Evolutionary conservation across 2,888 invertebrate species (phyloP).

Genomic region (Oligia fasciuncula): DNA sequence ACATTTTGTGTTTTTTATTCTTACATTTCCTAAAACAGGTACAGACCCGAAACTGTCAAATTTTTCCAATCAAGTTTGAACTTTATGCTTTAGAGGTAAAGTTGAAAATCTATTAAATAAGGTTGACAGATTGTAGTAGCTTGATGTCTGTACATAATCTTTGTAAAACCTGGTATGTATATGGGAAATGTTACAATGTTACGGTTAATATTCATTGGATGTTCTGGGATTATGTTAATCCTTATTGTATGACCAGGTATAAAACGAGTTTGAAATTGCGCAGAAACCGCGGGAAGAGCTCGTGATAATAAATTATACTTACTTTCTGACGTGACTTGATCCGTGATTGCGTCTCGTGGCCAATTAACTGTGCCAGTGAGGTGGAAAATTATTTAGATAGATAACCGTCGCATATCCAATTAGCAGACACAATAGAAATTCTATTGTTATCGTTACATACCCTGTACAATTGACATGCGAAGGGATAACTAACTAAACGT

Average conservation of each 20-base stretch:
- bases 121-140: too few species aligned
- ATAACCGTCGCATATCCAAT: background rate
- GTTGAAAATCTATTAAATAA: too few species aligned
- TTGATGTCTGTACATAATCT: background rate
- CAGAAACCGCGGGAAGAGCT: slow-evolving; percentile 16
- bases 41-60: too few species aligned
- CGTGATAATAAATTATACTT: slow-evolving; percentile 43
- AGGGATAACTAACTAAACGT: background rate
- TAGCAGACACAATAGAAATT: too few species aligned
- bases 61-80: too few species aligned
- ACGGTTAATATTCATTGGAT: slow-evolving; percentile 46
- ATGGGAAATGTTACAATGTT: slow-evolving; percentile 9
- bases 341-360: slow-evolving; percentile 29
- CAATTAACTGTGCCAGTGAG: slow-evolving; percentile 28
- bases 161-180: background rate
- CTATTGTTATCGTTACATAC: too few species aligned
- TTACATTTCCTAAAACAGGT: slow-evolving; percentile 12
- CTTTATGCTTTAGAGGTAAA: too few species aligned
- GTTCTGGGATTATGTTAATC: slow-evolving; percentile 56
- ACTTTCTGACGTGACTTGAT: slow-evolving; percentile 45
- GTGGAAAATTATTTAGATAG: slow-evolving; percentile 4
- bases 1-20: background rate
- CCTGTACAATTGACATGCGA: too few species aligned
- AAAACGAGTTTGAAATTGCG: slow-evolving; percentile 48
- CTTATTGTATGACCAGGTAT: slow-evolving; percentile 58